phyloP scores from a whole-genome alignment of 2,113 vertebrate genomes.

The Caranx ignobilis region DNA sequence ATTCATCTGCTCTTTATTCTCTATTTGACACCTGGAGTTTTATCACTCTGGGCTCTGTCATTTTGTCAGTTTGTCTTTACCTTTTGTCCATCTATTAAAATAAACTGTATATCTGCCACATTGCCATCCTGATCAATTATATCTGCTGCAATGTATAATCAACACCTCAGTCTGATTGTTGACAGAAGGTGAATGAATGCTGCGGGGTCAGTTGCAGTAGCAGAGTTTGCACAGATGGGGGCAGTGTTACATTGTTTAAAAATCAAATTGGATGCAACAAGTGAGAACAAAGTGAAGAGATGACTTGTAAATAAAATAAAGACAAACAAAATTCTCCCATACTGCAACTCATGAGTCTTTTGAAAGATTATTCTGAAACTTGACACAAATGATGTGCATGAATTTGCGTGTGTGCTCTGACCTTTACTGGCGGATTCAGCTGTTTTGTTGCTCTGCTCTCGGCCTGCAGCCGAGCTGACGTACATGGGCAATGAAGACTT shows the following conservation, averaged over 20 bases:
- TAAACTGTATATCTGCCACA: not conserved
- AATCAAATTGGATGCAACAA: not conserved
- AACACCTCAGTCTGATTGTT: not conserved
- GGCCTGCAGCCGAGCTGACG: slow-evolving; percentile 68
- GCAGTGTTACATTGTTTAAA: slow-evolving; percentile 21
- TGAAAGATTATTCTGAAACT: not conserved
- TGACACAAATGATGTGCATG: not conserved
- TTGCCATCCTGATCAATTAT: not conserved
- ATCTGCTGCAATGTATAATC: not conserved
- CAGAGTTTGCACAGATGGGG: slow-evolving; percentile 55
- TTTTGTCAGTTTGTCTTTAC: not conserved
- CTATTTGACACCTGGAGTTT: not conserved
- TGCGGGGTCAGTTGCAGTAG: slow-evolving; percentile 26
- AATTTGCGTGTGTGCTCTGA: slow-evolving; percentile 61
- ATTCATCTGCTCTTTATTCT: not conserved
- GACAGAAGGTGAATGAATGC: not conserved
- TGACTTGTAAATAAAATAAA: not conserved
- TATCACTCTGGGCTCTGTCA: not conserved
- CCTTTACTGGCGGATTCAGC: slow-evolving; percentile 77
- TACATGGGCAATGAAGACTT: slow-evolving; percentile 59
- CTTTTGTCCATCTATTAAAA: not conserved
- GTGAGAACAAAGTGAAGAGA: not conserved
- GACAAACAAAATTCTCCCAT: not conserved
- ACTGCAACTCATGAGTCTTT: not conserved
- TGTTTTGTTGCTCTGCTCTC: slow-evolving; percentile 47